A percentile compares a stretch with the other conserved stretches of the same genome.
Evolutionary conservation across 2,888 invertebrate species (phyloP).

Genomic region (Adela reaumurella): DNA sequence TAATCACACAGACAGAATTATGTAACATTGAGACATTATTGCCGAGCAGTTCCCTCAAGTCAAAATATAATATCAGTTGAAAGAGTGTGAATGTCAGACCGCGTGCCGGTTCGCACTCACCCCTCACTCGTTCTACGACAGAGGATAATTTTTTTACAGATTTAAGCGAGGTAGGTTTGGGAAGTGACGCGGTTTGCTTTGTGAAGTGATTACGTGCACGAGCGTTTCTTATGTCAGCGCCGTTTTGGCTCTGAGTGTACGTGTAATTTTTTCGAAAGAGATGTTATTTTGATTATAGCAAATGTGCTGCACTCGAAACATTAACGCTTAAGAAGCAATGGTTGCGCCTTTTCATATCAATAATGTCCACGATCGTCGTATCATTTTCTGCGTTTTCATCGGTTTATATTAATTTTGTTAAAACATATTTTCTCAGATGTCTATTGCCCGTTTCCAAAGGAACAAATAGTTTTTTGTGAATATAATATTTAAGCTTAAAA

Average conservation of each 20-base stretch:
- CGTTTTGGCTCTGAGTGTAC: background rate
- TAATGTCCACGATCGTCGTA: conserved; percentile 52
- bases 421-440: too few species aligned
- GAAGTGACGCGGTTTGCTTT: background rate
- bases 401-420: background rate
- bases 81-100: too few species aligned
- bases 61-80: too few species aligned
- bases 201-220: background rate
- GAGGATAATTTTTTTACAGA: background rate
- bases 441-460: too few species aligned
- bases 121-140: background rate
- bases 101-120: too few species aligned
- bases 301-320: background rate
- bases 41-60: too few species aligned
- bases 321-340: conserved; percentile 47
- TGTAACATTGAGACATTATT: too few species aligned
- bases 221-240: background rate
- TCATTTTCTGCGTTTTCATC: conserved; percentile 34
- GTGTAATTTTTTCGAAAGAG: background rate
- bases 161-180: background rate
- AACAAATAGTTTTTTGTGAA: background rate
- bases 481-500: conserved; percentile 45
- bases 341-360: conserved; percentile 54
- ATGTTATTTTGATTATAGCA: background rate
- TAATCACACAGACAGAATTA: too few species aligned